Conservation (phyloP, 2,888 invertebrate species). For the Nezara viridula region DNA sequence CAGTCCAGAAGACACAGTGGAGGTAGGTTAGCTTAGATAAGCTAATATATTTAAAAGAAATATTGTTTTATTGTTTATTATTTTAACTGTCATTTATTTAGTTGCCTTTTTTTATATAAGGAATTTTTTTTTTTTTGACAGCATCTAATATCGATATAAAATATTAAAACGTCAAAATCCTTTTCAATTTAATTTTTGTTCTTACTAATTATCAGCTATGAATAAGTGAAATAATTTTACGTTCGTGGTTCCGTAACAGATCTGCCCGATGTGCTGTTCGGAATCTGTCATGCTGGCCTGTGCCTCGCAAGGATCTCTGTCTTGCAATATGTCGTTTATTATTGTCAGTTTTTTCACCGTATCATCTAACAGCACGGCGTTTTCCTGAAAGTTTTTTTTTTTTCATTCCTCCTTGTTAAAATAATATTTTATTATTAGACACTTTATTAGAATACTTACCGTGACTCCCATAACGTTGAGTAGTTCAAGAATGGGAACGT, state of each 20-base stretch:
- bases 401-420: not conserved
- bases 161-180: too few species aligned
- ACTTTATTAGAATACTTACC: constrained; percentile 56
- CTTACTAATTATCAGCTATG: not conserved
- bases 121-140: too few species aligned
- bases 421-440: not conserved
- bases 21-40: too few species aligned
- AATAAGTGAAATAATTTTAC: not conserved
- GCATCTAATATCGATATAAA: too few species aligned
- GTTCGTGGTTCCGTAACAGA: constrained; percentile 10
- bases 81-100: too few species aligned
- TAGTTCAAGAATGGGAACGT: constrained; percentile 62
- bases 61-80: too few species aligned
- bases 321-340: constrained; percentile 62
- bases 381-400: constrained; percentile 56
- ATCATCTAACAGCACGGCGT: constrained; percentile 61
- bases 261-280: constrained; percentile 59
- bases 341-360: constrained; percentile 60
- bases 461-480: constrained; percentile 62
- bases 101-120: too few species aligned
- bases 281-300: constrained; percentile 55
- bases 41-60: too few species aligned
- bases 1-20: too few species aligned
- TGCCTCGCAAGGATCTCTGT: constrained; percentile 31
- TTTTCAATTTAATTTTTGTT: too few species aligned